A percentile compares a stretch with the other conserved stretches of the same genome.
phyloP scores from a whole-genome alignment of 2,888 invertebrate species.

The Conomelus anceps region DNA sequence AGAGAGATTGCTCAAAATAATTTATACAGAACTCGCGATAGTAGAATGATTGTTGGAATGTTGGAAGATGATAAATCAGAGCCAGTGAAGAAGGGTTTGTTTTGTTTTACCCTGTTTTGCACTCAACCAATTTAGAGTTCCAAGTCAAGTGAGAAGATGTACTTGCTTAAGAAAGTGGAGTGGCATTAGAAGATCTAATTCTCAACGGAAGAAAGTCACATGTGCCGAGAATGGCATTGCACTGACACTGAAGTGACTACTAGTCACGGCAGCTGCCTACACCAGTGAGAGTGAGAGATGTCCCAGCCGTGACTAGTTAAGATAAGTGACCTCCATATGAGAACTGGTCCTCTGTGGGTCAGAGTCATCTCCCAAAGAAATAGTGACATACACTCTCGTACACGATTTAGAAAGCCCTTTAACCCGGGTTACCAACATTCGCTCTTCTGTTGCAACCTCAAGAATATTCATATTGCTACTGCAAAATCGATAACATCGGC shows the following conservation, averaged over 20 bases:
- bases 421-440: background rate
- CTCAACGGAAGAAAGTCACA: background rate
- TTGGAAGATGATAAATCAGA: no score
- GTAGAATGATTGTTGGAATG: no score
- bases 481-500: no score
- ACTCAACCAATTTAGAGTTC: background rate
- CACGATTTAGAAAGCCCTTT: background rate
- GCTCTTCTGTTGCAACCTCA: no score
- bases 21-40: no score
- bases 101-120: no score
- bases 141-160: background rate
- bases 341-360: background rate
- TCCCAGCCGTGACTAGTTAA: background rate
- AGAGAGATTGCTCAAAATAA: no score
- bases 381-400: background rate
- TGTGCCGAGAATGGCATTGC: background rate
- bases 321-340: background rate
- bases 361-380: background rate
- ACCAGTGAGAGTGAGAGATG: background rate
- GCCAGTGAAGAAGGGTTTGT: no score
- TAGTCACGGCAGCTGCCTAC: background rate
- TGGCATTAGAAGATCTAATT: background rate
- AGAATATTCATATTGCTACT: no score
- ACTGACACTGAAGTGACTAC: background rate
- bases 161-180: background rate